Evolutionary conservation across 2,797 vertebrate species (phyloP), one percentile per base, ranked within the genome.

Genomic region (Pipistrellus kuhlii): DNA sequence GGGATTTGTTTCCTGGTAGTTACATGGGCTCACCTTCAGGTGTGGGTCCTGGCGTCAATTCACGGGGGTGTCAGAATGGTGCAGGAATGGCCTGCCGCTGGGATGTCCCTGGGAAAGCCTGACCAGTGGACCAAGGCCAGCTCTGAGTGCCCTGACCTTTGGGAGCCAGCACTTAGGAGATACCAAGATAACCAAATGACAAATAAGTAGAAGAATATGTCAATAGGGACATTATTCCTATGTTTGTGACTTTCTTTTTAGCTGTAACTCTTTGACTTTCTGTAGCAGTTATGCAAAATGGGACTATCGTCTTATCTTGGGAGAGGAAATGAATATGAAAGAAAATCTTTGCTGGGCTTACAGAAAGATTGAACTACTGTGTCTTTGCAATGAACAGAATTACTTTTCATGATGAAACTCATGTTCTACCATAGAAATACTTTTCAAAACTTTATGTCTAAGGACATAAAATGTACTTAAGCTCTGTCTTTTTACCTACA

Each of bases 241-340:
- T 15, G 35, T 78, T 64, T 75, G 20, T 66, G n/a, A 83, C 62
- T 96, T 94, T 95, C 71, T 88, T 94, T 91, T 90, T 85, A 78
- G 57, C 85, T 90, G 2, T 69, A 64, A 83, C 30, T 94, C 46
- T 91, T 68, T 93, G 66, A 71, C 44, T 51, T 90, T 81, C 88
- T 38, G 8, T 76, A 77, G 66, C 48, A 80, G 30, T 77, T 94
- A 81, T 81, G 68, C 68, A 93, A 88, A 88, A 81, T 48, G 30
- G 48, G 17, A 14, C 41, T 44, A 9, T 77, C 82, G 66, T 92
- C 78, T 95, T 93, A 85, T 72, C 87, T 93, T 81, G 80, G 86
- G 76, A 94, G 85, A 68, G 75, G 69, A 89, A 88, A 85, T 89
- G 38, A 93, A 75, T 84, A 35, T 83, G 88, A 92, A 89, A 95